These are phyloP conservation scores for Scytalopus superciliaris DNA, from an alignment of 2,113 vertebrate genomes.

Conservation along the genomic window DNA sequence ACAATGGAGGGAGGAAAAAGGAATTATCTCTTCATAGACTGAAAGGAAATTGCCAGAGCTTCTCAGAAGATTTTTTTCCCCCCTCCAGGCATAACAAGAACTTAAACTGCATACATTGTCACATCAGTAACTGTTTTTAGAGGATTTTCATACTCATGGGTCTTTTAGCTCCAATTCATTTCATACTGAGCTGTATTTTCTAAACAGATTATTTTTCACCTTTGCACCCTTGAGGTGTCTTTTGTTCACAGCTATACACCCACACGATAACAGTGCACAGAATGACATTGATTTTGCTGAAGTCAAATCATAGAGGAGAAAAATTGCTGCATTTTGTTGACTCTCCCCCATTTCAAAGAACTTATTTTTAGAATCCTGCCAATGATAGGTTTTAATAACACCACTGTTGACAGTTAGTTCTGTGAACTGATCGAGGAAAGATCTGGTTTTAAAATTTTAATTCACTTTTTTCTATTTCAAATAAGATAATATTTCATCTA, in stretches of 20 bases:
- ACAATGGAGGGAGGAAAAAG: background rate
- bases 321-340: background rate
- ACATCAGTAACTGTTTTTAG: background rate
- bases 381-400: background rate
- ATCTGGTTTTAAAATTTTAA: background rate
- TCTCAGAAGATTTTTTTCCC: background rate
- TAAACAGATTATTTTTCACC: background rate
- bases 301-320: background rate
- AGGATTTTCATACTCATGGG: background rate
- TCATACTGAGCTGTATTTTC: background rate
- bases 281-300: background rate
- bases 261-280: background rate
- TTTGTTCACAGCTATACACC: background rate
- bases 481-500: background rate
- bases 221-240: background rate
- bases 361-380: background rate
- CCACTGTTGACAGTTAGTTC: background rate
- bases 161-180: background rate
- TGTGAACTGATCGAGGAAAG: background rate
- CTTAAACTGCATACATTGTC: background rate
- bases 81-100: background rate
- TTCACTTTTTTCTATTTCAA: background rate
- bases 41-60: background rate
- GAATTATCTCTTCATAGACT: background rate
- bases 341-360: background rate